These are phyloP conservation scores for Oscheius sp. DNA, from an alignment of 2,888 invertebrate species.

Conservation along the genomic window DNA sequence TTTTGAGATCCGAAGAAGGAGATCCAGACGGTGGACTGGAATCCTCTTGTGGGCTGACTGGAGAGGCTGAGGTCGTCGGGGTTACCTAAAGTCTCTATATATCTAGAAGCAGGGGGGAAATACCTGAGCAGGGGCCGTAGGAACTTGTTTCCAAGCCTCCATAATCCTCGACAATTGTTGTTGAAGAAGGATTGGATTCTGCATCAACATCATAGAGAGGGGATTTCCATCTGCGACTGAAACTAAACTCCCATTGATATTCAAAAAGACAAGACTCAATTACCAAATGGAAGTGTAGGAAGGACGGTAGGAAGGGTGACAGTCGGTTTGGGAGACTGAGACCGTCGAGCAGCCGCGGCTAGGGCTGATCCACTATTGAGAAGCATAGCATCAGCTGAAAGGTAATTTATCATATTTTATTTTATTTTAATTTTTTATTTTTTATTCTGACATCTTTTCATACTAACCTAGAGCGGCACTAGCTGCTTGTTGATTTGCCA, in stretches of 20 bases:
- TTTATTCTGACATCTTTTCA: background rate
- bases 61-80: conserved; percentile 1
- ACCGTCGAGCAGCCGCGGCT: conserved; percentile 28
- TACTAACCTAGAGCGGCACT: conserved; percentile 40
- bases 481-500: conserved; percentile 45
- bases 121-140: conserved; percentile 9
- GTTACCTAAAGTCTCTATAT: background rate
- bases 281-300: conserved; percentile 18
- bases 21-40: background rate
- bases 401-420: background rate
- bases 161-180: conserved; percentile 41
- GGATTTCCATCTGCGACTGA: conserved; percentile 36
- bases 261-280: background rate
- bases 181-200: conserved; percentile 40
- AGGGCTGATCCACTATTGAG: conserved; percentile 23
- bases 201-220: conserved; percentile 41
- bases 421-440: background rate
- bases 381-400: conserved; percentile 31
- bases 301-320: conserved; percentile 2
- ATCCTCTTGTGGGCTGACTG: background rate
- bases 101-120: background rate
- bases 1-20: conserved; percentile 12
- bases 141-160: conserved; percentile 40
- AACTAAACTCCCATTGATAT: background rate
- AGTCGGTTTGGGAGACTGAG: conserved; percentile 27